Percentiles rank a stretch among this genome's conserved stretches.
These are phyloP conservation scores for Rissa tridactyla DNA, from an alignment of 2,113 vertebrate genomes.

Conservation along the genomic window DNA sequence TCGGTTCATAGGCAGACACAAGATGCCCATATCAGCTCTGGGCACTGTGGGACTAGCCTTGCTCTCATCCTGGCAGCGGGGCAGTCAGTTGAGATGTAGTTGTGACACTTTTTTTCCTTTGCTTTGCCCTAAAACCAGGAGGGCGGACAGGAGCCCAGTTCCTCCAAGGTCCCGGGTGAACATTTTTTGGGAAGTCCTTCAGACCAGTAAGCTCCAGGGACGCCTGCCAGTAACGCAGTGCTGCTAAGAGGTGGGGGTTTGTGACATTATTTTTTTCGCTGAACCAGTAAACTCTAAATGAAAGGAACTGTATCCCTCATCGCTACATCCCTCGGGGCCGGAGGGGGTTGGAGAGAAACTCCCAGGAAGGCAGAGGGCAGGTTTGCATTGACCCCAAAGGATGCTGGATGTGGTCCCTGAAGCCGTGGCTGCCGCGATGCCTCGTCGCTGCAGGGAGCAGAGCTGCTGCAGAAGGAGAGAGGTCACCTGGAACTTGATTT, in stretches of 20 bases:
- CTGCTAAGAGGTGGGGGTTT: neutral
- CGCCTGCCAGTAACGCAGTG: fast-evolving
- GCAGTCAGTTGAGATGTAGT: neutral
- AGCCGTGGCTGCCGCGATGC: neutral
- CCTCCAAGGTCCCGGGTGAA: neutral
- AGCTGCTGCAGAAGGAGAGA: slow-evolving; percentile 5
- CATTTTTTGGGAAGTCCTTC: neutral
- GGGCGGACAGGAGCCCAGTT: neutral
- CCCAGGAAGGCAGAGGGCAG: slow-evolving; percentile 13
- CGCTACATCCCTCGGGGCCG: neutral
- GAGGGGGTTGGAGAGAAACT: neutral
- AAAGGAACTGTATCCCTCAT: neutral
- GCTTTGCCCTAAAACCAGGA: neutral
- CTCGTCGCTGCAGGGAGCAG: neutral
- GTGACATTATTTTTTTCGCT: neutral
- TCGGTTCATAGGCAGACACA: neutral
- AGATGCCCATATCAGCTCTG: neutral
- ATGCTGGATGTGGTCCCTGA: neutral
- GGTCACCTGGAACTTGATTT: slow-evolving; percentile 58
- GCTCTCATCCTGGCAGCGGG: neutral
- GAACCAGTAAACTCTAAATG: neutral
- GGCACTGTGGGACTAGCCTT: neutral
- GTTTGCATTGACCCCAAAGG: neutral
- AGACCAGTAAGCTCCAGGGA: neutral
- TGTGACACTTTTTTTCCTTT: neutral